Evolutionary conservation across 1,140 invertebrate species (phyloP).

Genomic region (Mya arenaria): DNA sequence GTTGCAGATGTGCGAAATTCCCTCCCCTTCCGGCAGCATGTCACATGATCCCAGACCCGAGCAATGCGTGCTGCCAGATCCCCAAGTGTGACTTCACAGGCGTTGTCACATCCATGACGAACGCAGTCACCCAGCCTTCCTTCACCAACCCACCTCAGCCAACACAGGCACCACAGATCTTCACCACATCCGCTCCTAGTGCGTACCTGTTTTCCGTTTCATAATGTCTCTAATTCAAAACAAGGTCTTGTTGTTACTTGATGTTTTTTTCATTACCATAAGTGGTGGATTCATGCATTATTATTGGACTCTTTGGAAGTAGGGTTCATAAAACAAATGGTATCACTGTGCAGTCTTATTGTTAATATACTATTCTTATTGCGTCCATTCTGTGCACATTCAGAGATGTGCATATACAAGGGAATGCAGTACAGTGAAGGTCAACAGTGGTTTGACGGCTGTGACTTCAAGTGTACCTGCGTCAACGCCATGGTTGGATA

Average conservation of each 20-base stretch:
- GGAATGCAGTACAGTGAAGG: constrained; percentile 59
- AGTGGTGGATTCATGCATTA: too few species aligned
- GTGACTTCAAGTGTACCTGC: constrained; percentile 65
- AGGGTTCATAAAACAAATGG: too few species aligned
- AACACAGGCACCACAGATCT: neutral
- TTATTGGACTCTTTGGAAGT: too few species aligned
- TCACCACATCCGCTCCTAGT: neutral
- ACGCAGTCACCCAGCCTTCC: neutral
- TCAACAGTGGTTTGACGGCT: constrained; percentile 64
- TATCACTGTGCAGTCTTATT: too few species aligned
- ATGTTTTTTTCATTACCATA: too few species aligned
- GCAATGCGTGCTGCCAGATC: constrained; percentile 63
- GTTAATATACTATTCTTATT: too few species aligned
- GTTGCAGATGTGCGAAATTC: constrained; percentile 58
- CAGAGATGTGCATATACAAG: constrained; percentile 62
- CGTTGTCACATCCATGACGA: constrained; percentile 24
- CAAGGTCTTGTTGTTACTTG: too few species aligned
- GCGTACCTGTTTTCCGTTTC: too few species aligned
- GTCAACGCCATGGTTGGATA: constrained; percentile 52
- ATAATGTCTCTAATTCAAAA: too few species aligned
- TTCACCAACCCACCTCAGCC: neutral
- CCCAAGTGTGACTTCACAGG: constrained; percentile 57
- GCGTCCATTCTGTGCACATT: too few species aligned
- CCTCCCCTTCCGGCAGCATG: constrained; percentile 60
- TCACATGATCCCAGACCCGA: constrained; percentile 61